phyloP scores from a whole-genome alignment of 2,797 vertebrate genomes.

The Hirundo rustica region DNA sequence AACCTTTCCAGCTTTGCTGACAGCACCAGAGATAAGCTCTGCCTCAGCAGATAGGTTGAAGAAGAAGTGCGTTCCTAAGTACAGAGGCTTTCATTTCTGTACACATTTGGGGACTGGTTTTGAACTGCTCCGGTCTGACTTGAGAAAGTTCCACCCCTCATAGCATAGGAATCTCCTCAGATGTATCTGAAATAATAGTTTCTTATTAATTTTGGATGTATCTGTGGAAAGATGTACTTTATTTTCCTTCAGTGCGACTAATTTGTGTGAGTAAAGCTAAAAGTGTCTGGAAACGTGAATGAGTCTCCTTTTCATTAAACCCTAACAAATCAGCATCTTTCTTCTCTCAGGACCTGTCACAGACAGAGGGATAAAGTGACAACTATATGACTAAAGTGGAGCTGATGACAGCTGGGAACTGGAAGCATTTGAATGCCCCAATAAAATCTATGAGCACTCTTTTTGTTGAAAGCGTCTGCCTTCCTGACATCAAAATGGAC shows the following conservation, averaged over 20 bases:
- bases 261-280: background rate
- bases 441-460: conserved; percentile 38
- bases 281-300: background rate
- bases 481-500: conserved; percentile 23
- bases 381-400: background rate
- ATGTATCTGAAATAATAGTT: background rate
- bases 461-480: conserved; percentile 47
- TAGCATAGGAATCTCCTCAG: background rate
- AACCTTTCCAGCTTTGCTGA: background rate
- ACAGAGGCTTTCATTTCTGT: background rate
- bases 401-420: conserved; percentile 51
- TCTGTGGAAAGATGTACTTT: background rate
- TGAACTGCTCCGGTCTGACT: background rate
- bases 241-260: background rate
- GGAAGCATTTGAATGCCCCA: conserved; percentile 35
- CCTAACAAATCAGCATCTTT: background rate
- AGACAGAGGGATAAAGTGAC: conserved; percentile 45
- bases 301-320: conserved; percentile 31
- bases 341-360: background rate
- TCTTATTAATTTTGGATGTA: background rate
- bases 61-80: background rate
- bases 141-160: background rate
- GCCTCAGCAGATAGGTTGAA: background rate
- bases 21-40: background rate
- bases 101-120: background rate